A percentile compares a stretch with the other conserved stretches of the same genome.
These are phyloP conservation scores for Drosophila arizonae DNA, from an alignment of 1,140 invertebrate genomes.

Conservation along the genomic window DNA sequence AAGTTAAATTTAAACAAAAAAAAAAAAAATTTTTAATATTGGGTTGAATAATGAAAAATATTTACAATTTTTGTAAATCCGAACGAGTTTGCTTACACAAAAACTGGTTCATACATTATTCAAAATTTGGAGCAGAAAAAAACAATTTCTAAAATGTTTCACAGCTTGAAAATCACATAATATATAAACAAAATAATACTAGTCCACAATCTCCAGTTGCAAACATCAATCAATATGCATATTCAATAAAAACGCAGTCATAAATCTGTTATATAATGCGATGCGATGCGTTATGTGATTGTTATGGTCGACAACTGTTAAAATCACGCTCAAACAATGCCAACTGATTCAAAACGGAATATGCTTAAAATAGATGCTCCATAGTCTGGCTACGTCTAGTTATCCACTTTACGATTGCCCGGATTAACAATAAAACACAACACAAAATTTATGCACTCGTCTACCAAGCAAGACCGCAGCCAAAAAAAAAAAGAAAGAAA, in stretches of 20 bases:
- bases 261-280: constrained; percentile 30
- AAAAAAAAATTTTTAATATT: too few species aligned
- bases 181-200: neutral
- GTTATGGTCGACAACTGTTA: constrained; percentile 29
- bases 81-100: too few species aligned
- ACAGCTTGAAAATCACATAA: constrained; percentile 8
- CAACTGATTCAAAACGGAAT: constrained; percentile 29
- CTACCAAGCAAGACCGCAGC: constrained; percentile 54
- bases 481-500: neutral
- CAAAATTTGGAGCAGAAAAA: too few species aligned
- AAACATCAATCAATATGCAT: constrained; percentile 29
- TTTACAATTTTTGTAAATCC: too few species aligned
- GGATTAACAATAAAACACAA: constrained; percentile 49
- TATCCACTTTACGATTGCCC: constrained; percentile 65
- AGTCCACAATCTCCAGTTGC: neutral
- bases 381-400: constrained; percentile 21
- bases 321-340: constrained; percentile 23
- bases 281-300: neutral
- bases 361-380: constrained; percentile 13
- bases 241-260: constrained; percentile 33
- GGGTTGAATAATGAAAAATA: too few species aligned
- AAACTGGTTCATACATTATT: too few species aligned
- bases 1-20: too few species aligned
- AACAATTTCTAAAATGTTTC: too few species aligned
- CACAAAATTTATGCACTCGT: constrained; percentile 58